Conservation (phyloP, 2,797 vertebrate genomes). For the Urosaurus nigricauda region DNA sequence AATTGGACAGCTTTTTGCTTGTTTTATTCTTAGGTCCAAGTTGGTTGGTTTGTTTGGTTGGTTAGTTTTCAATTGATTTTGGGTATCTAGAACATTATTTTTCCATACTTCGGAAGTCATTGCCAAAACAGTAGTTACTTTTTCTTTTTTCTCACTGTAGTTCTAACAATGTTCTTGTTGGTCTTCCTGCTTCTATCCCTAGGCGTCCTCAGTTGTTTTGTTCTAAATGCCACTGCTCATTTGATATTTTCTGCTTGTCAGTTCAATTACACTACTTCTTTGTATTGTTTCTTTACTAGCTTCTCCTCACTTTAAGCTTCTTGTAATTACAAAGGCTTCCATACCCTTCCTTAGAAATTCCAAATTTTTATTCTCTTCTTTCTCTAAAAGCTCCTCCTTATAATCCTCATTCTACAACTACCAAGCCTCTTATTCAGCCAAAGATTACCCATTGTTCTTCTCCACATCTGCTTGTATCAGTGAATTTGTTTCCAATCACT, state of each 20-base stretch:
- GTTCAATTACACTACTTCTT: background rate
- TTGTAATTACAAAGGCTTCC: background rate
- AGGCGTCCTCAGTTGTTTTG: background rate
- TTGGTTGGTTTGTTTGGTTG: background rate
- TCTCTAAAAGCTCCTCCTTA: no score
- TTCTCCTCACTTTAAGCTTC: background rate
- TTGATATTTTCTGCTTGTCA: background rate
- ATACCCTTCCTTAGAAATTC: background rate
- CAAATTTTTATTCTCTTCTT: background rate
- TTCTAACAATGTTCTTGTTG: background rate
- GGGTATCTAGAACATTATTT: background rate
- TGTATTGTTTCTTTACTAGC: background rate
- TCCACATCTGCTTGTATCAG: background rate
- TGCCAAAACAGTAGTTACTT: background rate
- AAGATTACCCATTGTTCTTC: background rate
- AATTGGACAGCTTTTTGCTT: no score
- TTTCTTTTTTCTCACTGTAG: background rate
- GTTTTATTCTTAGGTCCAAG: background rate
- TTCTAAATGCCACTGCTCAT: background rate
- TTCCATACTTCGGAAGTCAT: background rate
- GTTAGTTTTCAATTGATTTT: background rate
- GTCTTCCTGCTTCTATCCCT: background rate
- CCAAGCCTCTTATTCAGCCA: background rate
- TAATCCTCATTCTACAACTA: background rate
- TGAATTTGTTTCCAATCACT: background rate